phyloP scores from a whole-genome alignment of 2,888 invertebrate genomes.

The Callyntrura sp. region DNA sequence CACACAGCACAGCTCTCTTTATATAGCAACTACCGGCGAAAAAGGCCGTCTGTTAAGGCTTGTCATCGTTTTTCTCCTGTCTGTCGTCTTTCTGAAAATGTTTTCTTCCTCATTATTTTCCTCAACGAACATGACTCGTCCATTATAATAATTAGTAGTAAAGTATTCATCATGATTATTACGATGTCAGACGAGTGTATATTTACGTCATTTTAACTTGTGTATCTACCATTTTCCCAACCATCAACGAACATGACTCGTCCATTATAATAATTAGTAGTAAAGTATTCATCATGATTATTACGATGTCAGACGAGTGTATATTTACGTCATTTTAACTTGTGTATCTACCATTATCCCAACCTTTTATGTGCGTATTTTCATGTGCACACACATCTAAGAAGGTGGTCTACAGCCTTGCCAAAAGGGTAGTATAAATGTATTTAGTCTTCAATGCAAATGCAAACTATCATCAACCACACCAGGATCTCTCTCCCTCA shows the following conservation, averaged over 20 bases:
- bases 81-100: not conserved
- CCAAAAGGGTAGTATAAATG: slow-evolving; percentile 36
- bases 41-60: not conserved
- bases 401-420: slow-evolving; percentile 45
- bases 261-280: slow-evolving; percentile 54
- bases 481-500: not conserved
- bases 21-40: not conserved
- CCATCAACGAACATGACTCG: slow-evolving; percentile 25
- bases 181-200: not conserved
- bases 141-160: slow-evolving; percentile 52
- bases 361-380: not conserved
- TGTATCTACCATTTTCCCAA: slow-evolving; percentile 1
- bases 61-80: slow-evolving; percentile 10
- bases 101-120: slow-evolving; percentile 18
- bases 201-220: not conserved
- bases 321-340: not conserved
- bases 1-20: not conserved
- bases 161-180: slow-evolving; percentile 24
- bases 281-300: slow-evolving; percentile 22
- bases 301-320: not conserved
- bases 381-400: not conserved
- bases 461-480: not conserved
- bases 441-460: not conserved
- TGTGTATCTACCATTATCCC: not conserved
- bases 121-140: slow-evolving; percentile 22